A percentile compares a stretch with the other conserved stretches of the same genome.
Evolutionary conservation across 2,797 vertebrate species (phyloP).

Genomic region (Spondyliosoma cantharus): DNA sequence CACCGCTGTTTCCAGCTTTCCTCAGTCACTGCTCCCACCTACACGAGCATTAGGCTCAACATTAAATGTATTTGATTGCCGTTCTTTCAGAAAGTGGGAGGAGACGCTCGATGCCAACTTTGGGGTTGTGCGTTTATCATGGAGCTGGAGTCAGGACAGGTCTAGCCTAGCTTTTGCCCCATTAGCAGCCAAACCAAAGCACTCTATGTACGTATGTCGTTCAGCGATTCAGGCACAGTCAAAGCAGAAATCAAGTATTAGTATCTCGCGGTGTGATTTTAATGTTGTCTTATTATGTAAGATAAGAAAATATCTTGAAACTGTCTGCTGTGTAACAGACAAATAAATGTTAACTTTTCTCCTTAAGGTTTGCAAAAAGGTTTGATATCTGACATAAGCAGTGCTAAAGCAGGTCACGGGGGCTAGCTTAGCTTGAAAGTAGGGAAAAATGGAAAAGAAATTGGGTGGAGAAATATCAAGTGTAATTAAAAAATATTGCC

Average conservation of each 20-base stretch:
- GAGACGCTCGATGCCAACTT: neutral
- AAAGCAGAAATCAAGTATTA: too few species aligned
- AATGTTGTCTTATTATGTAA: too few species aligned
- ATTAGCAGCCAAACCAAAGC: neutral
- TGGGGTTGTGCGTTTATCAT: neutral
- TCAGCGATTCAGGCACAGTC: neutral
- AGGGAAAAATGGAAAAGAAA: too few species aligned
- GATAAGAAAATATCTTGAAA: neutral
- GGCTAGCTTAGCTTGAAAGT: too few species aligned
- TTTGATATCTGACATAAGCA: neutral
- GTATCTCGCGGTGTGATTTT: neutral
- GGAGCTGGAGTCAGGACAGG: neutral
- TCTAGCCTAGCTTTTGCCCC: neutral
- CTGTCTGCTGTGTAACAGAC: neutral
- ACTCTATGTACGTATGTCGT: neutral
- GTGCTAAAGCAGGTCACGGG: neutral
- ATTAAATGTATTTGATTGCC: neutral
- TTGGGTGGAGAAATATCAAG: too few species aligned
- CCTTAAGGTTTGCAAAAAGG: neutral
- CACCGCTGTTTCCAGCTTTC: constrained; percentile 15
- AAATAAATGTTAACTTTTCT: neutral
- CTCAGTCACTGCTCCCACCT: constrained; percentile 1
- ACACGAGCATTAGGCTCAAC: constrained; percentile 5
- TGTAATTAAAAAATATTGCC: too few species aligned
- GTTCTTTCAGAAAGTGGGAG: neutral